These are phyloP conservation scores for Melanostoma scalare DNA, from an alignment of 2,888 invertebrate genomes.

Conservation along the genomic window DNA sequence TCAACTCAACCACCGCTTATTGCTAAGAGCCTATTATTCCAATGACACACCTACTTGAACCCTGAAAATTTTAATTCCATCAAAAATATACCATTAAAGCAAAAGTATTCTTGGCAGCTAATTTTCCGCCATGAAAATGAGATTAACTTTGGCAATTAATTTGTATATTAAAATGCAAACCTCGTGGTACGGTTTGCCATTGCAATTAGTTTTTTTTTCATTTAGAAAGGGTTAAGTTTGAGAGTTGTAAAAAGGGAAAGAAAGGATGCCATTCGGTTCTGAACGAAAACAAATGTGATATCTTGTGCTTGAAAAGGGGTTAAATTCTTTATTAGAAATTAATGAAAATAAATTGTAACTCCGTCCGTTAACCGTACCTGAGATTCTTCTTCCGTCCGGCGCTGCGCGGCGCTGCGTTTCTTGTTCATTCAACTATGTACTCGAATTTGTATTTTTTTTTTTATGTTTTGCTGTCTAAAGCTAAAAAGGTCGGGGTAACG, in stretches of 20 bases:
- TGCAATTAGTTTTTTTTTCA: constrained; percentile 56
- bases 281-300: constrained; percentile 50
- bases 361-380: constrained; percentile 52
- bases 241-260: constrained; percentile 51
- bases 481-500: constrained; percentile 37
- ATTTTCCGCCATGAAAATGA: constrained; percentile 77
- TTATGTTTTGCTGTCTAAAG: too few relatives aligned
- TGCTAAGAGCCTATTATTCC: too few relatives aligned
- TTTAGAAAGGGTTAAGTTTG: constrained; percentile 64
- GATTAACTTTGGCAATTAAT: constrained; percentile 70
- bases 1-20: too few relatives aligned
- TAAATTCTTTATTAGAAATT: constrained; percentile 73
- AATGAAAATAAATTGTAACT: constrained; percentile 72
- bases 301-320: constrained; percentile 65
- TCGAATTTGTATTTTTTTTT: too few relatives aligned
- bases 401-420: too few relatives aligned
- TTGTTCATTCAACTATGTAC: too few relatives aligned
- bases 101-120: constrained; percentile 76
- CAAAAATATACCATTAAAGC: constrained; percentile 35
- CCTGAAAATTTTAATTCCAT: constrained; percentile 14
- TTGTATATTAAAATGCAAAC: constrained; percentile 70
- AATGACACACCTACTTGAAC: background rate
- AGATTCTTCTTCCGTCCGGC: constrained; percentile 16
- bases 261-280: constrained; percentile 49
- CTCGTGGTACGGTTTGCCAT: constrained; percentile 44